Evolutionary conservation across 2,797 vertebrate genomes (phyloP).

Genomic region (Lacerta agilis): DNA sequence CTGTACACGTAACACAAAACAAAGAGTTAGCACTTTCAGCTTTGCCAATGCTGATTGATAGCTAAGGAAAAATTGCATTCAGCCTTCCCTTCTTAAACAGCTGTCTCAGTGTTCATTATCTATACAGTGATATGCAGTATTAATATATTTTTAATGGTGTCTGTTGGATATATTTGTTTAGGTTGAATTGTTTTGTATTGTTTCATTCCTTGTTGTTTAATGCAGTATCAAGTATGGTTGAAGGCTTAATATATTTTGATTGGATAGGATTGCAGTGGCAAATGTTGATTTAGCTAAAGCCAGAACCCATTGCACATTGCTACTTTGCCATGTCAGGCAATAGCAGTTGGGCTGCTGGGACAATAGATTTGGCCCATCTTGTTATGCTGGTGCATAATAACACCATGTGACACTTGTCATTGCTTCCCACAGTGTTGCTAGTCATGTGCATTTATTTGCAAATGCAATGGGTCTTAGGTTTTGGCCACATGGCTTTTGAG

Average conservation of each 20-base stretch:
- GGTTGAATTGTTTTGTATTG: not conserved
- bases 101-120: not conserved
- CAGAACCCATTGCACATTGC: not conserved
- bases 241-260: not conserved
- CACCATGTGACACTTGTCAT: not conserved
- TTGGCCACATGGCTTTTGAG: not conserved
- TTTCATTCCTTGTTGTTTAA: not conserved
- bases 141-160: not conserved
- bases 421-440: not conserved
- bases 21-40: not conserved
- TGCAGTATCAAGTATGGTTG: not conserved
- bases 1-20: not conserved
- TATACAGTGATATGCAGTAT: no score
- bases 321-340: not conserved
- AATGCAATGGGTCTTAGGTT: not conserved
- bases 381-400: not conserved
- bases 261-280: not conserved
- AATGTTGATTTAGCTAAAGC: not conserved
- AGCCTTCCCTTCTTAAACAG: not conserved
- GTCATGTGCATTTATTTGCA: not conserved
- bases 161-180: not conserved
- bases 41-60: not conserved
- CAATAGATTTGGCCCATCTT: not conserved
- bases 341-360: not conserved
- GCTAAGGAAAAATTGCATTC: no score